These are phyloP conservation scores for Festucalex cinctus DNA, from an alignment of 2,113 vertebrate species.

Conservation along the genomic window DNA sequence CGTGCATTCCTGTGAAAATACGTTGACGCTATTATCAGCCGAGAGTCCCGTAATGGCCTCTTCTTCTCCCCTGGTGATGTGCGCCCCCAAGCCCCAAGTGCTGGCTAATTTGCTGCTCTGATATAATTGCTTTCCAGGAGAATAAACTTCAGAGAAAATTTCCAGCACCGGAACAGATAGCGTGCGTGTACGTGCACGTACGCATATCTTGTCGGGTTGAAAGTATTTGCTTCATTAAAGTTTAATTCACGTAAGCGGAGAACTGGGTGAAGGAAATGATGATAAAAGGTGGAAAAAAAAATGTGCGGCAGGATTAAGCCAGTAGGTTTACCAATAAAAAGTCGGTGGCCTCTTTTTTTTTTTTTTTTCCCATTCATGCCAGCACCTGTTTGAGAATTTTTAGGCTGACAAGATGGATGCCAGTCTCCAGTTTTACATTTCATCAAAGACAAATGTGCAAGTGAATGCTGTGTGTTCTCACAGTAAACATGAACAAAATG, in stretches of 20 bases:
- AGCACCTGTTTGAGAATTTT: neutral
- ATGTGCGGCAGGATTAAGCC: neutral
- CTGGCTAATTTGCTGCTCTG: slow-evolving; percentile 67
- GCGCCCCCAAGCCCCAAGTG: slow-evolving; percentile 55
- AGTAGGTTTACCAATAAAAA: neutral
- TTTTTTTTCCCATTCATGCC: neutral
- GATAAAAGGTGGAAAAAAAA: neutral
- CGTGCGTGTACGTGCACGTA: neutral
- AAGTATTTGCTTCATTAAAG: slow-evolving; percentile 1
- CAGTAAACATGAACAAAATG: no score
- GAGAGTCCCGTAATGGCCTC: slow-evolving; percentile 44
- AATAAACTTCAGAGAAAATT: slow-evolving; percentile 28
- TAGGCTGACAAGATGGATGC: neutral
- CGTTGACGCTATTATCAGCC: slow-evolving; percentile 59
- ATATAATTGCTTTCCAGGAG: slow-evolving; percentile 68
- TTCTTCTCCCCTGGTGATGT: slow-evolving; percentile 52
- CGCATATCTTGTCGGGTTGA: slow-evolving; percentile 1
- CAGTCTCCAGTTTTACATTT: neutral
- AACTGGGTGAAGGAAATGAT: neutral
- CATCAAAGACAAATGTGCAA: neutral
- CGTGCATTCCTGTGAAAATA: slow-evolving; percentile 58
- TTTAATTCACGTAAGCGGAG: neutral
- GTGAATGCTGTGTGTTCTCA: no score
- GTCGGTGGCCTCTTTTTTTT: neutral
- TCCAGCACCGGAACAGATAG: slow-evolving; percentile 49